Evolutionary conservation across 2,888 invertebrate genomes (phyloP).

Genomic region (Chalcis sispes): DNA sequence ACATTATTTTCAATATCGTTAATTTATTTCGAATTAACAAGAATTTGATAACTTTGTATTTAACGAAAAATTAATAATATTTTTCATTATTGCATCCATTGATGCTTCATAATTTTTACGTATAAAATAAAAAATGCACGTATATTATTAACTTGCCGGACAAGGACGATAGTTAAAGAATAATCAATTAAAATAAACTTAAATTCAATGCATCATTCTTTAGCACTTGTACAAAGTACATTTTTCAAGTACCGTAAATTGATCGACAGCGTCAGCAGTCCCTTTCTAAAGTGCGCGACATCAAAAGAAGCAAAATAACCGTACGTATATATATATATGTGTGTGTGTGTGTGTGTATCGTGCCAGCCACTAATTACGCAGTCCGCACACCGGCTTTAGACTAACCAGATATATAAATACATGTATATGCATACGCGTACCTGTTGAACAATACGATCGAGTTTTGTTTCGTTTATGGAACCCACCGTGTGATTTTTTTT

Average conservation of each 20-base stretch:
- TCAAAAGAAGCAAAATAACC: constrained; percentile 29
- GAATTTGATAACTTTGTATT: too few species aligned
- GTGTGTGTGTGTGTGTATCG: neutral
- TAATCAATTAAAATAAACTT: neutral
- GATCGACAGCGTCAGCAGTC: constrained; percentile 38
- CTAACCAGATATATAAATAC: neutral
- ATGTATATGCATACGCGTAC: constrained; percentile 13
- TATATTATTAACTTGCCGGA: too few species aligned
- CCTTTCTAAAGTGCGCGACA: constrained; percentile 3
- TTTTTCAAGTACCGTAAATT: constrained; percentile 15
- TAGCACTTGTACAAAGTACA: constrained; percentile 6
- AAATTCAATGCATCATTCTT: neutral
- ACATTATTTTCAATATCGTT: too few species aligned
- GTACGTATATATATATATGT: neutral
- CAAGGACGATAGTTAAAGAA: too few species aligned
- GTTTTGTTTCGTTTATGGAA: constrained; percentile 25
- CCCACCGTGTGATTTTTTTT: constrained; percentile 15
- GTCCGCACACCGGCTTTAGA: constrained; percentile 4
- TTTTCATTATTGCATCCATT: too few species aligned
- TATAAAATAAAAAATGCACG: too few species aligned
- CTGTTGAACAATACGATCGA: constrained; percentile 53
- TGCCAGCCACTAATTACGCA: constrained; percentile 42
- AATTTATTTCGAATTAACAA: too few species aligned
- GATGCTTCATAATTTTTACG: too few species aligned
- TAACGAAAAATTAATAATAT: too few species aligned